These are phyloP conservation scores for Cerastoderma edule DNA, from an alignment of 2,888 invertebrate species.

Conservation along the genomic window DNA sequence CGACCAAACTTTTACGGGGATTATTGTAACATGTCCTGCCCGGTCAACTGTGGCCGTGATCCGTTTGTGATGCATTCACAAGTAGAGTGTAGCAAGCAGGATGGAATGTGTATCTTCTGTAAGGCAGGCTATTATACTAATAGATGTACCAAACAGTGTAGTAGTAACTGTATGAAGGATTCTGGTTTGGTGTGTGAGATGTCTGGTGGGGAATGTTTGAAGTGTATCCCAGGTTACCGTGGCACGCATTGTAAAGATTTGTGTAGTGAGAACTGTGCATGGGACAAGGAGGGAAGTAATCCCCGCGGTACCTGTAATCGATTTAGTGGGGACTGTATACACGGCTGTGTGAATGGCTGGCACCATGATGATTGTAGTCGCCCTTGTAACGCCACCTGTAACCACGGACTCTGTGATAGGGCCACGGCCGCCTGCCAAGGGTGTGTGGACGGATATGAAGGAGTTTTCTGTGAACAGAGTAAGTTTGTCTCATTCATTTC, in stretches of 20 bases:
- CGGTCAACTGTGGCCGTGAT: conserved; percentile 43
- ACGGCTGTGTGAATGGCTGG: conserved; percentile 47
- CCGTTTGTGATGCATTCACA: neutral
- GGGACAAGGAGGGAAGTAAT: neutral
- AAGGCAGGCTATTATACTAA: conserved; percentile 7
- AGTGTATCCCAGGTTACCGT: conserved; percentile 34
- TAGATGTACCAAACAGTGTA: conserved; percentile 8
- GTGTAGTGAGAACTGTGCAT: conserved; percentile 27
- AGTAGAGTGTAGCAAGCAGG: neutral
- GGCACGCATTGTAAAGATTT: conserved; percentile 23
- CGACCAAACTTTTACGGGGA: conserved; percentile 28
- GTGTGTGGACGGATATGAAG: conserved; percentile 39
- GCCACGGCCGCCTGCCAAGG: conserved; percentile 38
- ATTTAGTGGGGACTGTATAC: conserved; percentile 31
- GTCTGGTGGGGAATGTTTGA: conserved; percentile 36
- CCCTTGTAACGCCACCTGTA: conserved; percentile 45
- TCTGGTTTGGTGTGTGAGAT: conserved; percentile 14
- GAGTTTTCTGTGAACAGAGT: conserved; percentile 37
- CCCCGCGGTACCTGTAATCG: conserved; percentile 40
- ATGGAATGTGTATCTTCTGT: conserved; percentile 14
- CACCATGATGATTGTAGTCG: conserved; percentile 32
- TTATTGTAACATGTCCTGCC: conserved; percentile 37
- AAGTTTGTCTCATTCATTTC: no score
- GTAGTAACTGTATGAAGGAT: neutral
- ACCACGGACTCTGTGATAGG: conserved; percentile 31